These are phyloP conservation scores for Rhea pennata DNA, from an alignment of 2,113 vertebrate species.

Conservation along the genomic window DNA sequence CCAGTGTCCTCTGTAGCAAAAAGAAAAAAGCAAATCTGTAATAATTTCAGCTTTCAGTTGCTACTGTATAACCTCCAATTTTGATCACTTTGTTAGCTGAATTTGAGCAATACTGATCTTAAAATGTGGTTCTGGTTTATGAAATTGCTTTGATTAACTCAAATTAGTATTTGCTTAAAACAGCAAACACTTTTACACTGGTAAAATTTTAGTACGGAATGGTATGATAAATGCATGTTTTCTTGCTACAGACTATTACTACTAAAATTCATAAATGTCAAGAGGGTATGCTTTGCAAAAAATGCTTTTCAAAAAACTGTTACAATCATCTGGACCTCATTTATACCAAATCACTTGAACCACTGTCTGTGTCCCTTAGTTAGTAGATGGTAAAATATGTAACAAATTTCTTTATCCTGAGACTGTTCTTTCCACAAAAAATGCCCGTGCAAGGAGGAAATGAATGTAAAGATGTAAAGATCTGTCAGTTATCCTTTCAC, in stretches of 20 bases:
- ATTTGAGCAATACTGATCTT: not conserved
- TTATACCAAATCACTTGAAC: not conserved
- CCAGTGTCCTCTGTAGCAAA: not conserved
- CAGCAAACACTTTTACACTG: not conserved
- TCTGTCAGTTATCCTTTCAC: not conserved
- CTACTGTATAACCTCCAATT: not conserved
- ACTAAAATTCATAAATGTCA: not conserved
- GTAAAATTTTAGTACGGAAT: not conserved
- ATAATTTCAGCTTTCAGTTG: not conserved
- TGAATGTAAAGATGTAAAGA: not conserved
- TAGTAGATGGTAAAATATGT: not conserved
- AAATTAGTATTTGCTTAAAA: not conserved
- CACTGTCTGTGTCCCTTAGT: not conserved
- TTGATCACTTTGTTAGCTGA: not conserved
- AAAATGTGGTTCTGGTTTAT: not conserved
- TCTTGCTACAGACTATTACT: accelerated
- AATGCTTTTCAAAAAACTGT: not conserved
- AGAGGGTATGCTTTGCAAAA: not conserved
- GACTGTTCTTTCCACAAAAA: not conserved
- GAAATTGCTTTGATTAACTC: not conserved
- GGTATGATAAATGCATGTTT: not conserved
- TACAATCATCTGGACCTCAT: not conserved
- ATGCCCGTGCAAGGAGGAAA: not conserved
- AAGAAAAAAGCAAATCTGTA: not conserved
- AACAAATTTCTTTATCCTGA: not conserved